Base-by-base conservation (phyloP, 2,888 invertebrate genomes). In the Tetanocera ferruginea region DNA sequence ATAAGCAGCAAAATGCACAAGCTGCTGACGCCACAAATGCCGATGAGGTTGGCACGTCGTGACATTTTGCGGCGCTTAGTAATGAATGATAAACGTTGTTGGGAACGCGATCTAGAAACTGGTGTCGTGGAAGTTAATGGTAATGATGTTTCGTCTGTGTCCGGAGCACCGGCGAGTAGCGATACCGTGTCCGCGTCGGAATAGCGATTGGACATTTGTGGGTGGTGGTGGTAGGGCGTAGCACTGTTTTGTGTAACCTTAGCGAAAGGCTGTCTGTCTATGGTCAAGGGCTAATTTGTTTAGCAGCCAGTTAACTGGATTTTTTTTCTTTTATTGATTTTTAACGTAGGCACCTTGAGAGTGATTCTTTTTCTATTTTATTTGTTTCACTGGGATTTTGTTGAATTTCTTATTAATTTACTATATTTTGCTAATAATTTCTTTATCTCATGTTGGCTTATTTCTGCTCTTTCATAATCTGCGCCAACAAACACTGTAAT, bases 1-100 rank as follows among this genome's bases (percentile, higher is more conserved):
- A 90, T 89, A 81, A 90, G 85, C 86, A 90, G 83, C 83, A 90
- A 83, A 80, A 90, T 88, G 83, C 89, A 90, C 79, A 90, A 84
- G 81, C 89, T 85, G 84, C 89, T 88, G 78, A 90, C 87, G 81
- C 88, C 89, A 85, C 88, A 89, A 82, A 90, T 88, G 79, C 90
- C 90, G 83, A 90, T 88, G 52, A 90, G 82, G 85, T 90, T 90
- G 37, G 88, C 87, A 80, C 89, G 87, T 76, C 90, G 88, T 78
- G 89, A 88, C 90, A 90, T 90, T 73, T 84, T 88, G 79, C 85
- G 86, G 69, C 88, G 83, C 76, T 88, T 87, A 75, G 85, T 84
- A 78, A 83, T 81, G 57, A 87, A 81, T 66, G 83, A 83, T 79
- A 85, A 77, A 76, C 88, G 85, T 79, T 86, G 85, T 80, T 86